phyloP scores from a whole-genome alignment of 2,888 invertebrate species.

The Tenodera sinensis region DNA sequence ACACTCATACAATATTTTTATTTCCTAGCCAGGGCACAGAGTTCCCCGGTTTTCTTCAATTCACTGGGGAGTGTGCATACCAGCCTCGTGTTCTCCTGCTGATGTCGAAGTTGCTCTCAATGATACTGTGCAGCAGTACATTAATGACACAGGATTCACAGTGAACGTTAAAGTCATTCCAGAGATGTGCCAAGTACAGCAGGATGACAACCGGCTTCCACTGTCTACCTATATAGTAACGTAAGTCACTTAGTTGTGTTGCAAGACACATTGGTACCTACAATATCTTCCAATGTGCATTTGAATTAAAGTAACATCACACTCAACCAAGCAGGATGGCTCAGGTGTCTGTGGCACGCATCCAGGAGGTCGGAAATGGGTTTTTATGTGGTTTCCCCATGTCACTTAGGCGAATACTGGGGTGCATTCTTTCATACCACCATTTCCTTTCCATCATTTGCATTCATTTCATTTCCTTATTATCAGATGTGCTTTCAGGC shows the following conservation, averaged over 20 bases:
- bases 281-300: neutral
- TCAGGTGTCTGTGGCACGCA: too few relatives aligned
- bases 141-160: conserved; percentile 53
- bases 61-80: conserved; percentile 67
- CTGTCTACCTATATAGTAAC: conserved; percentile 50
- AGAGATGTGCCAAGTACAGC: conserved; percentile 58
- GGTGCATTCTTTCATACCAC: too few relatives aligned
- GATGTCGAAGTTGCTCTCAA: conserved; percentile 58
- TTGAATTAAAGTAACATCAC: neutral
- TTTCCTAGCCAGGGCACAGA: conserved; percentile 61
- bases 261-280: neutral
- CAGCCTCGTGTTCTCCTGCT: conserved; percentile 54
- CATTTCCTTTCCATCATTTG: too few relatives aligned
- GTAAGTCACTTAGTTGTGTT: conserved; percentile 40
- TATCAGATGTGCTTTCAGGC: too few relatives aligned
- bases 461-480: too few relatives aligned
- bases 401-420: too few relatives aligned
- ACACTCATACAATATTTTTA: neutral
- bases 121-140: conserved; percentile 48
- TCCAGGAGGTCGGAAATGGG: too few relatives aligned
- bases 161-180: conserved; percentile 56
- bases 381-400: too few relatives aligned
- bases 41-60: conserved; percentile 63
- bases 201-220: conserved; percentile 42
- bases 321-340: too few relatives aligned